Evolutionary conservation across 2,797 vertebrate genomes (phyloP).

Genomic region (Oryzias dopingdopingensis): DNA sequence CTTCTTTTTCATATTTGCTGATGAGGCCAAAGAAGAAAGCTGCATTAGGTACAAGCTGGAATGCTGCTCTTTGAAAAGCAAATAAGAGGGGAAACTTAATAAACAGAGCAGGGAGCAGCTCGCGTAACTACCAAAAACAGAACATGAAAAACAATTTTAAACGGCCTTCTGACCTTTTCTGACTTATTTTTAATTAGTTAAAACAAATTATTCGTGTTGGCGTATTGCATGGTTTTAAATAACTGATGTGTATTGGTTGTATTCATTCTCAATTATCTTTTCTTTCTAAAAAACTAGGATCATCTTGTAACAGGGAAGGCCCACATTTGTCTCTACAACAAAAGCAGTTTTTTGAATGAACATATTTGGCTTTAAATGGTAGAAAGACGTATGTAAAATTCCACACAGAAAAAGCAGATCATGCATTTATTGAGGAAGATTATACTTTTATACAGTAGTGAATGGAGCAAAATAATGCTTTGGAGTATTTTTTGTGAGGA

Average conservation of each 20-base stretch:
- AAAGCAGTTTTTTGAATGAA: no score
- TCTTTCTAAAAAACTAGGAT: no score
- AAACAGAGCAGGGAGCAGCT: constrained; percentile 34
- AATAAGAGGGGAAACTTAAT: constrained; percentile 47
- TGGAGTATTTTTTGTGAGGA: no score
- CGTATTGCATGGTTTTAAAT: constrained; percentile 6
- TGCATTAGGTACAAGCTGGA: constrained; percentile 41
- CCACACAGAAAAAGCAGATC: no score
- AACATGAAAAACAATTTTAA: constrained; percentile 27
- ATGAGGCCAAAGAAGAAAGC: constrained; percentile 73
- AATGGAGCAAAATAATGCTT: no score
- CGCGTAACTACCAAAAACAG: constrained; percentile 9
- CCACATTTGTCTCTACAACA: no score
- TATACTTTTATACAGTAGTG: no score
- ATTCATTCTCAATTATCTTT: no score
- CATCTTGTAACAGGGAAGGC: no score
- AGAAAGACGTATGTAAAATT: no score
- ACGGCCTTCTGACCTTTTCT: constrained; percentile 45
- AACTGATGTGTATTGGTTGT: background rate
- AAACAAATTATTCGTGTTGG: constrained; percentile 1
- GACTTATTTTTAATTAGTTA: constrained; percentile 27
- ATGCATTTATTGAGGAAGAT: no score
- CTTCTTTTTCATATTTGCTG: constrained; percentile 65
- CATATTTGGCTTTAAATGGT: no score
- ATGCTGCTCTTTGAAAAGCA: constrained; percentile 66